Percentiles rank a stretch among this genome's conserved stretches.
phyloP scores from a whole-genome alignment of 1,140 invertebrate genomes.

The Heliconius himera region DNA sequence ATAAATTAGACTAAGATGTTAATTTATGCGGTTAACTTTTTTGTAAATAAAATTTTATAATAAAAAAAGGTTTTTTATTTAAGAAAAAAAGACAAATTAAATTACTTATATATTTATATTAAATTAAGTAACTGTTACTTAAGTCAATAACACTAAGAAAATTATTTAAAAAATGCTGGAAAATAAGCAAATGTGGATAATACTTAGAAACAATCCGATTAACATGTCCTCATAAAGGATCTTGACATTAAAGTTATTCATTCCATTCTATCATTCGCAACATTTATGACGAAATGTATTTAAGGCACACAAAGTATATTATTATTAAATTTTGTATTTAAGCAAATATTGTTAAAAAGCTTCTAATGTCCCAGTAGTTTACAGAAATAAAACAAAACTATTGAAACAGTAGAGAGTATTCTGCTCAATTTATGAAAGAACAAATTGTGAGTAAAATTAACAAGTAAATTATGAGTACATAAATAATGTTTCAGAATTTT shows the following conservation, averaged over 20 bases:
- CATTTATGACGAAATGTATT: background rate
- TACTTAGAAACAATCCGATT: background rate
- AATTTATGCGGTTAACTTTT: conserved; percentile 74
- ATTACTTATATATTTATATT: conserved; percentile 17
- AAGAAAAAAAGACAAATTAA: conserved; percentile 21
- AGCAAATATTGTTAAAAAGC: background rate
- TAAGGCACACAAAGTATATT: background rate
- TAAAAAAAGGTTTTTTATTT: conserved; percentile 46
- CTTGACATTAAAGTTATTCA: background rate
- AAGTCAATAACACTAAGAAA: background rate
- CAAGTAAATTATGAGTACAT: too few relatives aligned
- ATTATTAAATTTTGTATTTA: background rate
- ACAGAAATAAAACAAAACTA: background rate
- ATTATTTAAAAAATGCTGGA: background rate
- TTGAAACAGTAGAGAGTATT: too few relatives aligned
- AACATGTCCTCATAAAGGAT: background rate
- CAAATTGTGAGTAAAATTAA: background rate
- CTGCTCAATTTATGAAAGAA: background rate
- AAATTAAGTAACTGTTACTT: background rate
- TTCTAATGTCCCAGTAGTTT: background rate
- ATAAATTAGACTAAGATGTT: conserved; percentile 69
- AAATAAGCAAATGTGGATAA: background rate
- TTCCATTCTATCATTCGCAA: background rate
- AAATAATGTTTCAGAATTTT: too few relatives aligned
- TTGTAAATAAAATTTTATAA: conserved; percentile 75